These are phyloP conservation scores for Bos taurus DNA, from an alignment of 2,113 vertebrate genomes.

Conservation along the genomic window DNA sequence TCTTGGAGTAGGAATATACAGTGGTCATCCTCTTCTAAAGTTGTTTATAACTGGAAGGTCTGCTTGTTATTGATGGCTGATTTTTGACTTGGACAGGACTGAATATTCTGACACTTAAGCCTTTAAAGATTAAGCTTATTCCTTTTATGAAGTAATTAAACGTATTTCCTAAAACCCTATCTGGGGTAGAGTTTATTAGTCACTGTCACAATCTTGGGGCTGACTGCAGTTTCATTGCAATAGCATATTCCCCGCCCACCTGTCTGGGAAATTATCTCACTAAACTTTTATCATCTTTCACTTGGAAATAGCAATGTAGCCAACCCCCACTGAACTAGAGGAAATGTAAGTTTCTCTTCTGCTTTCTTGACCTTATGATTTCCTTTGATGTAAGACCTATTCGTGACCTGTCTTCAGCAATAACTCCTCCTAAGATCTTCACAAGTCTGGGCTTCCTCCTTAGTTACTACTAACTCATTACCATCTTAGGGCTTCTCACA, in stretches of 20 bases:
- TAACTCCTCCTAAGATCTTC: neutral
- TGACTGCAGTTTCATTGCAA: neutral
- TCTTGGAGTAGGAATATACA: neutral
- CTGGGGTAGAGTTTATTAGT: neutral
- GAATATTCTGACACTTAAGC: neutral
- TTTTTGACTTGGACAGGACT: neutral
- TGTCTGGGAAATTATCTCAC: neutral
- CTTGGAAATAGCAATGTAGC: neutral
- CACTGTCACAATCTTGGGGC: neutral
- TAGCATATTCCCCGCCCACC: neutral
- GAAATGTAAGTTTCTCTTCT: neutral
- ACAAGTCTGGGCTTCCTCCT: neutral
- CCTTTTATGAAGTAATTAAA: neutral
- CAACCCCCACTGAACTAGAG: neutral
- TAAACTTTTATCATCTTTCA: neutral
- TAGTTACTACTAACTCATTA: neutral
- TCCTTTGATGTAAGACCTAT: neutral
- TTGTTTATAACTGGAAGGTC: neutral
- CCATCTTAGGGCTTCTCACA: neutral
- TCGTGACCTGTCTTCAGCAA: neutral
- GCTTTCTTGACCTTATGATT: neutral
- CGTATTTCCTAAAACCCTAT: neutral
- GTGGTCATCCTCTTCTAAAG: neutral
- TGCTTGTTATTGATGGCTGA: neutral
- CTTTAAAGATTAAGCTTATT: neutral